Evolutionary conservation across 2,888 invertebrate species (phyloP), one percentile per base, ranked within the genome.

Genomic region (Drosophila koepferae): DNA sequence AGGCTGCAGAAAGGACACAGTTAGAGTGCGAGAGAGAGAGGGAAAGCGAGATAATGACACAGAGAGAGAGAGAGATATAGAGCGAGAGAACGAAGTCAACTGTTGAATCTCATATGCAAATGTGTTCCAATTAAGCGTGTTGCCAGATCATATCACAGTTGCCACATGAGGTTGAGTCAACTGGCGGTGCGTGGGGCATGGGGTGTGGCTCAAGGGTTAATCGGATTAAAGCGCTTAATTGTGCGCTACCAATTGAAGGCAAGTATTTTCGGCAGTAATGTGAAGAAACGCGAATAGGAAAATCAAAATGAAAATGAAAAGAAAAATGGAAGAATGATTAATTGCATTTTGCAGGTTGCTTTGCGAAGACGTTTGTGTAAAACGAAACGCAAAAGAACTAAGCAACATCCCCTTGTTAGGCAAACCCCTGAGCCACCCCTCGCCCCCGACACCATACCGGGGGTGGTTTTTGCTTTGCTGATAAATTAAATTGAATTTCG

Each of bases 401-500:
- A 40, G n/a, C 54, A 23, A 5, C 20, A 36, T 36, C 20, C 38
- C n/a, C 38, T 36, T 7, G 6, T 12, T 2, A 7, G 20, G 20
- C 44, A 0, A 12, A 20, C 20, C 10, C 23, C 38, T 10, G 1
- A 16, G 41, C 18, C 23, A 3, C 16, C 73, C 58, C 28, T 8
- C 14, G 18, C 20, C 10, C 12, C 28, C 16, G 28, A 28, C 28
- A 3, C 16, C 16, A 8, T 12, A 31, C 1, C 23, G 55, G 63
- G 81, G 80, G 77, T 72, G 61, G 78, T 71, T 77, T 70, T 67
- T 60, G 48, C 56, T 31, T 72, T 75, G 48, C 74, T 82, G 81
- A 74, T 87, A 79, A 89, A 86, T 86, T 89, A 81, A 86, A 86
- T 86, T 89, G 89, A 86, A 85, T 82, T 81, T 72, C 55, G 63